Evolutionary conservation across 2,888 invertebrate genomes (phyloP), one percentile per base, ranked within the genome.

Genomic region (Pedicia rivosa): DNA sequence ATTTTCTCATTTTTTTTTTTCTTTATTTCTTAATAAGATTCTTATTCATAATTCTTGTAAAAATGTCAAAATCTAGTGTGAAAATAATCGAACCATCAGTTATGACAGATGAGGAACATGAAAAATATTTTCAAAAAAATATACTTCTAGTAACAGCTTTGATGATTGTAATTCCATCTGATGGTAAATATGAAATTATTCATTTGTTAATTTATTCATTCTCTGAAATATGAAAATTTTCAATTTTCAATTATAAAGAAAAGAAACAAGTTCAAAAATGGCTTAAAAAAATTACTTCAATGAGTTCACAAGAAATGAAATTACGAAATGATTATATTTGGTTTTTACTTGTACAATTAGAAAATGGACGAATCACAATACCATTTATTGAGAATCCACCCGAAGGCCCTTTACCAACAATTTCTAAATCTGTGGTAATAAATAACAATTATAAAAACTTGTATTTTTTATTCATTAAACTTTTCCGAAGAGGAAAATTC

Each of bases 321-420:
- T 39, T 37, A 16, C 40, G 44, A 16, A 43, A 43, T 31, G 44
- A 44, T 37, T 44, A 44, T 19, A 34, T 42, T 15, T 43, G 42
- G 44, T 44, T 44, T 28, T 34, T 44, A n/a, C 37, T 44, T 2
- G 37, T 42, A 3, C 44, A 44, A 34, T 36, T 42, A n/a, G 42
- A 44, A 39, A 44, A 33, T 36, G 40, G 41, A 13, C 17, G 13
- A 2, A 35, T 44, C 5, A 43, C 42, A 10, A 25, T 43, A 22
- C 44, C 44, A 16, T 44, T 44, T 40, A 39, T 40, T 6, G 26
- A 40, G 8, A 16, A 24, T 20, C 44, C 44, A 15, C 42, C 41
- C 13, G 13, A 26, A 13, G 4, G 15, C 9, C 27, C 42, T 3
- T 13, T 10, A 10, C 44, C 43, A 9, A 33, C 25, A n/a, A 12